Conservation (phyloP, 2,888 invertebrate genomes). For the Leptinotarsa tumamoca region DNA sequence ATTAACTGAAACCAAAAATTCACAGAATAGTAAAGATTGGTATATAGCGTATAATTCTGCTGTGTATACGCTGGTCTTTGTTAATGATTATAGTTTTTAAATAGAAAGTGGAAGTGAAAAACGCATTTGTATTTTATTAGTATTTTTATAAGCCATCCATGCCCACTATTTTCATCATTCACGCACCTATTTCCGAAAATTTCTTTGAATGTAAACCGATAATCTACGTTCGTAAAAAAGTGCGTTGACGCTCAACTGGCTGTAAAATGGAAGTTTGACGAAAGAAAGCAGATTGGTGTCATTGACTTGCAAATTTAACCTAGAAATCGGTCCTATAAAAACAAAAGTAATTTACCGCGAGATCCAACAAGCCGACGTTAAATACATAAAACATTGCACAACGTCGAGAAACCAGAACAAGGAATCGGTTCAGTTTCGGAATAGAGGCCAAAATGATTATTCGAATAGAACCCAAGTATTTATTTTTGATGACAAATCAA, state of each 20-base stretch:
- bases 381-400: slow-evolving; percentile 18
- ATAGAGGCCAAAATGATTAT: slow-evolving; percentile 1
- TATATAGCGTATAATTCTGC: no score
- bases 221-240: neutral
- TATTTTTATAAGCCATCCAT: no score
- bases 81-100: no score
- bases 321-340: slow-evolving; percentile 34
- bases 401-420: slow-evolving; percentile 16
- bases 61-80: no score
- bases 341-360: slow-evolving; percentile 20
- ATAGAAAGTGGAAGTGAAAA: no score
- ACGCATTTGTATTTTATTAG: no score
- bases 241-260: neutral
- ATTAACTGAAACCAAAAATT: no score
- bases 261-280: slow-evolving; percentile 11
- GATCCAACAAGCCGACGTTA: neutral
- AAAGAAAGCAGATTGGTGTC: slow-evolving; percentile 40
- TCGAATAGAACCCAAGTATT: neutral
- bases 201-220: neutral
- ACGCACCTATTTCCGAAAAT: neutral
- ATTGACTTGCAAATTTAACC: slow-evolving; percentile 40
- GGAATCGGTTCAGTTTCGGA: slow-evolving; percentile 17
- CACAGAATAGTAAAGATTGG: no score
- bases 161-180: neutral
- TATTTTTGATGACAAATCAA: no score